A percentile compares a stretch with the other conserved stretches of the same genome.
Conservation (phyloP, 1,140 invertebrate species). For the Drosophila yakuba region DNA sequence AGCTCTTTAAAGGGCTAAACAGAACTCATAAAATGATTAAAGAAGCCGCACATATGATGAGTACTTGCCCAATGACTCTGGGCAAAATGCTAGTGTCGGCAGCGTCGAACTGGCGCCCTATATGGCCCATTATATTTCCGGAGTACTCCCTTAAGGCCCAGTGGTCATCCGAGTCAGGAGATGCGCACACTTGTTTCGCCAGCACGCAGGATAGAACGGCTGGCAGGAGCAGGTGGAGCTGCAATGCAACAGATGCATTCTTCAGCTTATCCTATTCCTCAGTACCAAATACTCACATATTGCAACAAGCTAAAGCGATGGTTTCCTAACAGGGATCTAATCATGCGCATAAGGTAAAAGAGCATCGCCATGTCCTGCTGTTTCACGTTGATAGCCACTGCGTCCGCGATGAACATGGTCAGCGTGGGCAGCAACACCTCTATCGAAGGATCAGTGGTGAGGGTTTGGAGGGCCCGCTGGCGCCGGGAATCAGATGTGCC, state of each 20-base stretch:
- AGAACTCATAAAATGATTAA: background rate
- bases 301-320: constrained; percentile 10
- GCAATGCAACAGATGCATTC: background rate
- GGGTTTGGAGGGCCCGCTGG: constrained; percentile 4
- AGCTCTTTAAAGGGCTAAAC: too few relatives aligned
- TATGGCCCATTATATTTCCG: constrained; percentile 35
- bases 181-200: background rate
- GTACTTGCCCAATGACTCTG: constrained; percentile 39
- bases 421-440: constrained; percentile 28
- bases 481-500: constrained; percentile 7
- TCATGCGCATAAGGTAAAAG: constrained; percentile 52
- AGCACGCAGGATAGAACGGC: constrained; percentile 41
- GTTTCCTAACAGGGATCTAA: constrained; percentile 35
- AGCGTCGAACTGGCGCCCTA: constrained; percentile 18
- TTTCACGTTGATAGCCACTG: constrained; percentile 20
- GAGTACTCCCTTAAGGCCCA: constrained; percentile 52
- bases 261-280: background rate
- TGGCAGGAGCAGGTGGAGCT: constrained; percentile 54
- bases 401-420: constrained; percentile 27
- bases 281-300: constrained; percentile 39
- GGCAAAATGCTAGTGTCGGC: constrained; percentile 14
- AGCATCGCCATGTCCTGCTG: constrained; percentile 21
- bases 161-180: constrained; percentile 11
- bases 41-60: background rate
- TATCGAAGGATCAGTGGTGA: constrained; percentile 33